phyloP scores from a whole-genome alignment of 2,113 vertebrate species.

The Tamias sibiricus region DNA sequence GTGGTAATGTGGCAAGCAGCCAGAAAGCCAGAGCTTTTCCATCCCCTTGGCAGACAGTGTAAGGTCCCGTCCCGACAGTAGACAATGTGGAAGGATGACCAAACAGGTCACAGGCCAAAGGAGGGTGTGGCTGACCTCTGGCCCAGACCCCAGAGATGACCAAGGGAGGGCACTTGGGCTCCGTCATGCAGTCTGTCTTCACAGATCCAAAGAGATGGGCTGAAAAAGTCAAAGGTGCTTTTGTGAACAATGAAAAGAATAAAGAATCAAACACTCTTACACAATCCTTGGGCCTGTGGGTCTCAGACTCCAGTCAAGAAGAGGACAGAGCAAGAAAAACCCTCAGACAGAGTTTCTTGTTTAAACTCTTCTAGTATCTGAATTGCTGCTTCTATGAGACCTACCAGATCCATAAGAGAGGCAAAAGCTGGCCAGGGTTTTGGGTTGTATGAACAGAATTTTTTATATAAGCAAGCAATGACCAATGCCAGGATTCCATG shows the following conservation, averaged over 20 bases:
- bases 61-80: too few relatives aligned
- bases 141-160: not conserved
- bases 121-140: not conserved
- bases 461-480: conserved; percentile 77
- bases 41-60: too few relatives aligned
- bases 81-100: not conserved
- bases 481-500: conserved; percentile 78
- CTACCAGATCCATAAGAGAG: conserved; percentile 1
- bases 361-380: conserved; percentile 16
- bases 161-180: not conserved
- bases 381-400: not conserved
- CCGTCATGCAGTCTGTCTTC: not conserved
- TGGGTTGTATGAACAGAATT: conserved; percentile 71
- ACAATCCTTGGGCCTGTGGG: not conserved
- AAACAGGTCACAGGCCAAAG: not conserved
- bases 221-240: conserved; percentile 30
- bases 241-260: not conserved
- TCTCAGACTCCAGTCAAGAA: not conserved
- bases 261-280: not conserved
- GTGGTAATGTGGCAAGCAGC: too few relatives aligned
- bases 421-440: conserved; percentile 36
- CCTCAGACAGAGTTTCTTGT: not conserved
- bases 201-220: not conserved
- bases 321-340: not conserved
- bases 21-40: too few relatives aligned